Evolutionary conservation across 2,113 vertebrate genomes (phyloP), one percentile per base, ranked within the genome.

Genomic region (Petrocephalus microphthalmus): DNA sequence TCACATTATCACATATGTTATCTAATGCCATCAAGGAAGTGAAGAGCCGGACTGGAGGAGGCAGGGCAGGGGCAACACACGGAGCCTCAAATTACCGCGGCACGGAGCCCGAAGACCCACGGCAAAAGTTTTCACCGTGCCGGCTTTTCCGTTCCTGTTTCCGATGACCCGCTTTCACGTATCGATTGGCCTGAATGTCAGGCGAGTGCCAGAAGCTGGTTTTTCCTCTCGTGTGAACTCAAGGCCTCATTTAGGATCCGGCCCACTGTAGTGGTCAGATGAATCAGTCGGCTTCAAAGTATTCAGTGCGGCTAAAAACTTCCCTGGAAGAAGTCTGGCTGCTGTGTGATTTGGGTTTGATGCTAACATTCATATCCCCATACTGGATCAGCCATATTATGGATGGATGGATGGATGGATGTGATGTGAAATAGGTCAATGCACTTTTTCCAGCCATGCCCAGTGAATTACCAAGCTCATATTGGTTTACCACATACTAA

Each of bases 11-110:
- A 89, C 88, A 86, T 78, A 78, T 64, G 67, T 89, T 89, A 89
- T 85, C 88, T 89, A 89, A 89, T 89, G 83, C 88, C 84, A 54
- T 89, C 88, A 89, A 78, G 64, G 51, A 86, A 56, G 52, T 86
- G 88, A 89, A 89, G 88, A 74, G 88, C 84, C 56, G 7, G 3
- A 7, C 45, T 54, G 83, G 85, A 71, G 54, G 25, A 56, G 84
- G 84, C 8, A 42, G 67, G 13, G 17, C 3, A 7, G 53, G 60
- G 53, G 51, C 57, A 42, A 51, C 60, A 71, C 82, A 88, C 56
- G 29, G 78, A 67, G 82, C 82, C 56, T 84, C 57, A 22, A 88
- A 49, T 84, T 64, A 64, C 25, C 47, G 42, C 15, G 5, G 52
- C 42, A 8, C 7, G 47, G 87, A 53, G 78, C 22, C 49, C 37